Conservation (phyloP, 1,140 invertebrate species). For the Neoseiulus cucumeris region DNA sequence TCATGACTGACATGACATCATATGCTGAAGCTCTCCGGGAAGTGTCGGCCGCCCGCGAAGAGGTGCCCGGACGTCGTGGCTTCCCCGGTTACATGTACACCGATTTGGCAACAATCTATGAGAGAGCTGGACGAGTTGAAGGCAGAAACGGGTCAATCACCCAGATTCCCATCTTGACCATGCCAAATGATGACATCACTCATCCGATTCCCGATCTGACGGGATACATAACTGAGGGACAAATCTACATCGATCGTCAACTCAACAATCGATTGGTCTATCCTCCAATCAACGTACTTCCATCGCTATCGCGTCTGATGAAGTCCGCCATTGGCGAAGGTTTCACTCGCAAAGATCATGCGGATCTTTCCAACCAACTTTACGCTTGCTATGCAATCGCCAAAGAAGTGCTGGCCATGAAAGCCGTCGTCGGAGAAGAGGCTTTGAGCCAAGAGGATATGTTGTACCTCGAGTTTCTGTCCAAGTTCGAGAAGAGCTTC, state of each 20-base stretch:
- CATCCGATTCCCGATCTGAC: slow-evolving; percentile 98
- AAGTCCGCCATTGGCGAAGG: slow-evolving; percentile 96
- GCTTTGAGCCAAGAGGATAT: slow-evolving; percentile 88
- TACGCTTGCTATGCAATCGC: slow-evolving; percentile 96
- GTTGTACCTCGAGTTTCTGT: slow-evolving; percentile 91
- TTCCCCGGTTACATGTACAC: slow-evolving; percentile 99
- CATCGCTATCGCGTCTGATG: slow-evolving; percentile 94
- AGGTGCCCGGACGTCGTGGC: slow-evolving; percentile 79
- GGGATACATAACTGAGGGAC: slow-evolving; percentile 94
- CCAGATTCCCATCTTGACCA: slow-evolving; percentile 94
- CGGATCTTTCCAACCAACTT: slow-evolving; percentile 94
- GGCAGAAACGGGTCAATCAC: slow-evolving; percentile 93
- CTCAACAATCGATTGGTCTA: slow-evolving; percentile 94
- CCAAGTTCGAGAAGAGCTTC: slow-evolving; percentile 99
- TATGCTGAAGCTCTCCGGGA: slow-evolving; percentile 94
- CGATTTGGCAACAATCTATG: slow-evolving; percentile 95
- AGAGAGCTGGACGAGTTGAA: slow-evolving; percentile 86
- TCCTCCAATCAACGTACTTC: slow-evolving; percentile 89
- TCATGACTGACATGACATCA: slow-evolving; percentile 97
- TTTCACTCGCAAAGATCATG: slow-evolving; percentile 93
- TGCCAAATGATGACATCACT: slow-evolving; percentile 98
- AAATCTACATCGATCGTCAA: slow-evolving; percentile 95
- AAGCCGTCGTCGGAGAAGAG: slow-evolving; percentile 93
- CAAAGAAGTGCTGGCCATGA: slow-evolving; percentile 84
- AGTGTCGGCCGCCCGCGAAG: slow-evolving; percentile 88